phyloP scores from a whole-genome alignment of 2,888 invertebrate genomes.

The Acheta domesticus region DNA sequence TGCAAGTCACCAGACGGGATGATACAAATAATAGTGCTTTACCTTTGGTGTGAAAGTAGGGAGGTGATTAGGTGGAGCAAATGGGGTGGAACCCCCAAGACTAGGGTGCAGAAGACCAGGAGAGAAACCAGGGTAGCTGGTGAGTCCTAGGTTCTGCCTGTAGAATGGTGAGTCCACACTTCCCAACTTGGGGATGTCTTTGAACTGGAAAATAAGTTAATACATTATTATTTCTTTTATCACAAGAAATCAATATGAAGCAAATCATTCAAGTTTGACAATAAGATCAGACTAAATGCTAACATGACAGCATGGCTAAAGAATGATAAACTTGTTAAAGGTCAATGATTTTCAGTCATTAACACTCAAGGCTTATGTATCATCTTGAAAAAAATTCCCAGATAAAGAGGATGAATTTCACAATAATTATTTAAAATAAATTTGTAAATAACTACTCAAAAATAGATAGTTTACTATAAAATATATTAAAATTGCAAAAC shows the following conservation, averaged over 20 bases:
- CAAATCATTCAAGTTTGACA: background rate
- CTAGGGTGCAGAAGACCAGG: conserved; percentile 76
- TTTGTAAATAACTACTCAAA: too few species aligned
- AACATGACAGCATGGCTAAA: too few species aligned
- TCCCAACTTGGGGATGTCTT: conserved; percentile 83
- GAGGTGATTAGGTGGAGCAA: conserved; percentile 83
- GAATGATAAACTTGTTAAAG: too few species aligned
- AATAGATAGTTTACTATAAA: too few species aligned
- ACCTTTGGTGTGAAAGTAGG: conserved; percentile 89
- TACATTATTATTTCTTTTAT: background rate
- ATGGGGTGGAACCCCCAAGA: conserved; percentile 73
- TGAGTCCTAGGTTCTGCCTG: conserved; percentile 69
- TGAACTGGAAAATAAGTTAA: conserved; percentile 58
- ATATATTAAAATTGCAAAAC: too few species aligned
- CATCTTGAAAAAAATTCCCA: too few species aligned
- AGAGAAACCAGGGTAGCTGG: conserved; percentile 73
- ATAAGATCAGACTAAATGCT: background rate
- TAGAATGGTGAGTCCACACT: conserved; percentile 75
- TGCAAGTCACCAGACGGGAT: background rate
- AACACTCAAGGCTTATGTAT: too few species aligned
- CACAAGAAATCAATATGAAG: background rate
- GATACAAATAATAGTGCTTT: conserved; percentile 37
- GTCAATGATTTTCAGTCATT: too few species aligned
- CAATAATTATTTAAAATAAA: too few species aligned
- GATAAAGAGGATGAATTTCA: too few species aligned